Evolutionary conservation across 2,888 invertebrate species (phyloP), one percentile per base, ranked within the genome.

Genomic region (Tetranychus piercei): DNA sequence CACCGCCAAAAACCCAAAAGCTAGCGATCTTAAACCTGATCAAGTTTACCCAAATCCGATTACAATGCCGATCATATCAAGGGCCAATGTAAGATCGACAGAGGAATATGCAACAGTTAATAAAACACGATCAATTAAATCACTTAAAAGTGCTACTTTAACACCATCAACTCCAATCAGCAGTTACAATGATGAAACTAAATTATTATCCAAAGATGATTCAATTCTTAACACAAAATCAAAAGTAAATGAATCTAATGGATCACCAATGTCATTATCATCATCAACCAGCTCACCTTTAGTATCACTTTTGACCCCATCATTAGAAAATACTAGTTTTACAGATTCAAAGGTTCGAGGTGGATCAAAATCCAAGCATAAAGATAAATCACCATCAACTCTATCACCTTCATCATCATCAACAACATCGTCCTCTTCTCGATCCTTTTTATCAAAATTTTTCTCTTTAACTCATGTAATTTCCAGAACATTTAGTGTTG

Each of bases 381-480:
- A 69, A 22, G 69, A 69, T 69, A 69, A 69, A 69, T 69, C 69
- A 20, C 69, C 20, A 11, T 23, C 11, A 23, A 20, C 20, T 23
- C 34, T 11, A 23, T 69, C 69, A 69, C 20, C 34, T 20, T 69
- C 34, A 69, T 20, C 69, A 23, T 69, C 69, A 23, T 66, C 66
- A 18, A 18, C 18, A 18, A 66, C 18, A 20, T 66, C 66, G 20
- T 66, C 66, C 7, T 66, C 66, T 15, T 69, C 34, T 20, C 20
- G 20, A 43, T 69, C 69, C 9, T 23, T 23, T 69, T 23, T 72
- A 11, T 23, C n/a, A 44, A 44, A 20, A 72, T 72, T 72, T 44
- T 44, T 72, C 72, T 44, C 72, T 34, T 34, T 44, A 72, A 72
- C 72, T 72, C 20, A 69, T 69, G 69, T 23, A 20, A 69, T 69